Base-by-base conservation (phyloP, 2,888 invertebrate species). In the Polydrusus cervinus region DNA sequence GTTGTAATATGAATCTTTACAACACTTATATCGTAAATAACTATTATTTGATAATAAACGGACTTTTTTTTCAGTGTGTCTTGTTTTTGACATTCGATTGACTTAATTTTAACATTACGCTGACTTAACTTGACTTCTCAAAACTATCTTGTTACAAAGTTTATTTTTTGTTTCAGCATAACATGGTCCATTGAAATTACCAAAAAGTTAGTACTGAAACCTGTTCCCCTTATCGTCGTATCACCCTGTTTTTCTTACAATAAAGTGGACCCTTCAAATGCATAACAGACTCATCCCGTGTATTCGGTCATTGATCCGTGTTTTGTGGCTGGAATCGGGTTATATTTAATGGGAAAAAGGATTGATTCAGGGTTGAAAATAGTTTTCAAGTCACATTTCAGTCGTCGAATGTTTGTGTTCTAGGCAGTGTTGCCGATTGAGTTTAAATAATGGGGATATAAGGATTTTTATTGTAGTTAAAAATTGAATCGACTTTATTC, bases 281-380 rank as follows among this genome's bases (percentile, higher is more conserved):
- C 11, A 18, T 5, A 60, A 38, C n/a, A 9, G 16, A 16, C 38
- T 38, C 38, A 60, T 38, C 14, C 16, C 38, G 34, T 57, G 14
- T 53, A 53, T 47, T 25, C 16, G 3, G 34, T 34, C 57, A 60
- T 60, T 60, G 57, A 60, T 60, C 57, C 38, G 38, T 2, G 16
- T 10, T n/a, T 34, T 60, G 10, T 38, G 38, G 57, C 57, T 60
- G 2, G 40, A 60, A 38, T 60, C 57, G 57, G 38, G 57, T 16
- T 60, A 3, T 14, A 18, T 3, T 60, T 18, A 38, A 38, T 18
- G 38, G 57, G 57, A 38, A 60, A 11, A 3, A 13, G 57, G 57
- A 60, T 60, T 60, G 57, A 60, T 60, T 60, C 38, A 38, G 38
- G 57, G 38, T 38, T 38, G 57, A 60, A 53, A 53, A 53, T 53